Base-by-base conservation (phyloP, 2,888 invertebrate species). In the Plagodis pulveraria region DNA sequence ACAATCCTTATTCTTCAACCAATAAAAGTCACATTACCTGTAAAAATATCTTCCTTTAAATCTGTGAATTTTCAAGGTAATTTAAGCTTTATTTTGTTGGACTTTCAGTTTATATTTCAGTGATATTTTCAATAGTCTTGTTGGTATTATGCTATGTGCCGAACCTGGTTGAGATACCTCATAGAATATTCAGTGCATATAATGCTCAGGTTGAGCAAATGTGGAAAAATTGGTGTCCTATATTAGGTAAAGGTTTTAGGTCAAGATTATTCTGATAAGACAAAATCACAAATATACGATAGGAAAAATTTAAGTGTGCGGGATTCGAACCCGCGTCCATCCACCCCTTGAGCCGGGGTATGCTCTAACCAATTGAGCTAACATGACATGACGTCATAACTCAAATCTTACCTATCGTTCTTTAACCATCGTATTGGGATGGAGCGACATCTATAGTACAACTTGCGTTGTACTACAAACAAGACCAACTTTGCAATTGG, bases 1-100 rank as follows among this genome's bases (percentile, higher is more conserved):
- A 62, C 56, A 60, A 58, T 58, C 57, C 62, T 63, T 65, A 65
- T 63, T 67, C 46, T 22, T 62, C 38, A 53, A 43, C 63, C 51
- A 48, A 64, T 68, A 64, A 64, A 66, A 64, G 61, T 65, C 66
- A 61, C 66, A 66, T 68, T 68, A 66, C 54, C 60, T 62, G 47
- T 51, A 43, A 59, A 66, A 68, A 57, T 56, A 65, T 68, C 60
- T 57, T 43, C 59, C 47, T 65, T 57, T 58, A 51, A 63, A 40
- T 58, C 36, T 41, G 40, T 36, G 11, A 12, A 40, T n/a, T n/a
- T n/a, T 53, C 46, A 42, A 6, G 6, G 22, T 6, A 56, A 61
- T 56, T 58, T 52, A 42, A 50, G 34, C 57, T 56, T 44, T 66
- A 59, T 43, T 12, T 0, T 10, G 8, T 8, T 6, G 6, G 0